These are phyloP conservation scores for Neolamprologus variostigma DNA, from an alignment of 2,113 vertebrate genomes.

Conservation along the genomic window DNA sequence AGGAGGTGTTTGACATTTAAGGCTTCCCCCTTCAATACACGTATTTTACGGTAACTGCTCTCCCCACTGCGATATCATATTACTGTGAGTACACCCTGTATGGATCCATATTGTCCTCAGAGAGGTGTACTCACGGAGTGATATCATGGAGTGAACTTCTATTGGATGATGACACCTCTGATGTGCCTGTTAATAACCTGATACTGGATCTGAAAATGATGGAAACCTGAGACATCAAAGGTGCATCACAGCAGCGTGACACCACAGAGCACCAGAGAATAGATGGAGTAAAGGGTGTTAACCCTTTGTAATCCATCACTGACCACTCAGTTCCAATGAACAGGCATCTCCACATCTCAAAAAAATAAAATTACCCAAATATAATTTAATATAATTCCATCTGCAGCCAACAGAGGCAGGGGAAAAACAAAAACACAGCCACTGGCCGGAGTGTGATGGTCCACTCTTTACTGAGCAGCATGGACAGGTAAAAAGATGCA, in stretches of 20 bases:
- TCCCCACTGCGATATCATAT: slow-evolving; percentile 8
- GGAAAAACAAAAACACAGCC: neutral
- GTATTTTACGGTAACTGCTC: neutral
- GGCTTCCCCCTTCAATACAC: neutral
- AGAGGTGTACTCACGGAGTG: neutral
- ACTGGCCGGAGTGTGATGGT: neutral
- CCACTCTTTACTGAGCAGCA: neutral
- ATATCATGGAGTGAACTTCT: slow-evolving; percentile 7
- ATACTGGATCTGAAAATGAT: neutral
- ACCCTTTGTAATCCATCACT: neutral
- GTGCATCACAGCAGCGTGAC: neutral
- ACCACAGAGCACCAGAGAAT: neutral
- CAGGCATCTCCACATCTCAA: neutral
- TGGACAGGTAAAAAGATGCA: neutral
- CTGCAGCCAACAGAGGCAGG: neutral
- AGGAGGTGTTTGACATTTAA: slow-evolving; percentile 7
- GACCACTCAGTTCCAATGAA: neutral
- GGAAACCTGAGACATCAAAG: slow-evolving; percentile 1
- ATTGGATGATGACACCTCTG: neutral
- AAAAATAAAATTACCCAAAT: neutral
- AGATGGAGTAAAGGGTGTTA: neutral
- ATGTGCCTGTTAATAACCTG: slow-evolving; percentile 1
- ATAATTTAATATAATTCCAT: neutral
- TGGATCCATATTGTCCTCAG: neutral
- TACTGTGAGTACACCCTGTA: neutral